Evolutionary conservation across 2,113 vertebrate species (phyloP), one percentile per base, ranked within the genome.

Genomic region (Campylorhamphus procurvoides): DNA sequence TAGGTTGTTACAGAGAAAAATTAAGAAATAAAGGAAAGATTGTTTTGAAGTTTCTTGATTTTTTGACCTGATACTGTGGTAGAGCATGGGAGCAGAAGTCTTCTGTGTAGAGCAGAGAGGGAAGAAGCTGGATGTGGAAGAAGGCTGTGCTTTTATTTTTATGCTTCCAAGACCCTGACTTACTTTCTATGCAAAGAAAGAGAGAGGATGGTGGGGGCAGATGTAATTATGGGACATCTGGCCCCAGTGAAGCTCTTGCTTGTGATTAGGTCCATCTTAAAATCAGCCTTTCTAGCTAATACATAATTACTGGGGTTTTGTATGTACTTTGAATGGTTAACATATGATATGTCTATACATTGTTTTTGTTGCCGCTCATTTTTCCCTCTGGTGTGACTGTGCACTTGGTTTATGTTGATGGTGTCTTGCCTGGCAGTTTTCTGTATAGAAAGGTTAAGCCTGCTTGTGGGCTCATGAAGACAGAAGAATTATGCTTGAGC

Each of bases 301-400:
- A 85, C 19, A 1, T 68, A 75, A 82, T 95, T 84, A 74, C 49
- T 55, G 40, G 28, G 17, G 16, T 68, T 89, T 91, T 39, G n/a
- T 75, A 75, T 81, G 25, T 87, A 5, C 52, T 72, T 76, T 14
- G 66, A 68, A 78, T 87, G 33, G 42, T 35, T 91, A 76, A 83
- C 66, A 62, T 64, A 79, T 52, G 69, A 93, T 76, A 59, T 6
- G 4, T 35, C 55, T 63, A 49, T n/a, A 52, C 15, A 8, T 42
- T 50, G 22, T 35, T 93, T 87, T 85, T 63, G 72, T 89, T 91
- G 74, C 60, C 60, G 81, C 33, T 95, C 56, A 27, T 81, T 93
- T 91, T 94, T 64, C 31, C 31, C 24, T 37, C 1, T 63, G 40
- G 1, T 4, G 40, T 49, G 71, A 52, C 66, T 64, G 49, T 37